Conservation (phyloP, 1,140 invertebrate species). For the Calephelis nemesis region DNA sequence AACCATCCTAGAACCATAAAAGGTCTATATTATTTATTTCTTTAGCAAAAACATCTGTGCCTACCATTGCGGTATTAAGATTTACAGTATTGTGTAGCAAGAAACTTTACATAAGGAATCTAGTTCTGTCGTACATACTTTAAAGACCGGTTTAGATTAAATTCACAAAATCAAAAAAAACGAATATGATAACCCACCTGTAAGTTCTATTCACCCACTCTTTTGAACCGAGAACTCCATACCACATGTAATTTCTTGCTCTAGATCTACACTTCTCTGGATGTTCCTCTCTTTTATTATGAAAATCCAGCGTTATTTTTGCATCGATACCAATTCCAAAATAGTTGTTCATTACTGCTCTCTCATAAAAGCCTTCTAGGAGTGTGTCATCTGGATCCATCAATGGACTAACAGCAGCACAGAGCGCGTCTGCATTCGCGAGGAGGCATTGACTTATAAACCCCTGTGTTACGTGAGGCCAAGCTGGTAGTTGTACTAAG, state of each 20-base stretch:
- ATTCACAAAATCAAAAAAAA: neutral
- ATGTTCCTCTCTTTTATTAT: slow-evolving; percentile 98
- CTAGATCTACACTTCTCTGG: slow-evolving; percentile 97
- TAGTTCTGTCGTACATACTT: too few species aligned
- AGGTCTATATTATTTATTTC: too few species aligned
- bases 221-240: slow-evolving; percentile 96
- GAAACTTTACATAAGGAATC: too few species aligned
- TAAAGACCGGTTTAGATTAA: neutral
- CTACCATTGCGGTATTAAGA: too few species aligned
- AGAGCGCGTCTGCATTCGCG: slow-evolving; percentile 97
- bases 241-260: slow-evolving; percentile 98
- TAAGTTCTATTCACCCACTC: slow-evolving; percentile 95
- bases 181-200: slow-evolving; percentile 76
- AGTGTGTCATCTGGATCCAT: slow-evolving; percentile 95
- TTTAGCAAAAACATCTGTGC: too few species aligned
- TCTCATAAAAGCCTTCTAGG: slow-evolving; percentile 94
- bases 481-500: slow-evolving; percentile 89
- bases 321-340: slow-evolving; percentile 99
- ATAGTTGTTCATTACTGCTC: slow-evolving; percentile 99
- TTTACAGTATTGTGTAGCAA: too few species aligned
- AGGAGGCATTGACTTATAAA: slow-evolving; percentile 86
- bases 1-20: too few species aligned
- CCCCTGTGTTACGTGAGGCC: slow-evolving; percentile 85
- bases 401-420: slow-evolving; percentile 94
- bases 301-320: slow-evolving; percentile 98